These are phyloP conservation scores for Dyspetes luteomarginatus DNA, from an alignment of 2,888 invertebrate species.

Conservation along the genomic window DNA sequence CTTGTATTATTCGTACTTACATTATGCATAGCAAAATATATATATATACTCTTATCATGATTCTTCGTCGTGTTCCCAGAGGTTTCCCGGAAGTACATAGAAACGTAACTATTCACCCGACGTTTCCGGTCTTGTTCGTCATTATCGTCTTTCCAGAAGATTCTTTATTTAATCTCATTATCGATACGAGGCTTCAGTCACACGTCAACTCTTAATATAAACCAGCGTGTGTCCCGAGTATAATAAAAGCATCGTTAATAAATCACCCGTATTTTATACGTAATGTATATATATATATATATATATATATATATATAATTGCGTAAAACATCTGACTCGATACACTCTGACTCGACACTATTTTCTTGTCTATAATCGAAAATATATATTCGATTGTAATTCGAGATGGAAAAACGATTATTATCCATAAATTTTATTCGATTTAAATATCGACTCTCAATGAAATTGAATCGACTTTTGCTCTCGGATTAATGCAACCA, in stretches of 20 bases:
- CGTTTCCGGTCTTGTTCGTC: constrained; percentile 37
- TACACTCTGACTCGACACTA: not conserved
- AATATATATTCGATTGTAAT: not conserved
- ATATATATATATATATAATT: no score
- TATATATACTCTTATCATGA: not conserved
- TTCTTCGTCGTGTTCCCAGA: not conserved
- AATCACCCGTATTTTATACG: not conserved
- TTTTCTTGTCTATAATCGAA: not conserved
- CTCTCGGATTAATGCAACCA: not conserved
- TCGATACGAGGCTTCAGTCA: not conserved
- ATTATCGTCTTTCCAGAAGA: not conserved
- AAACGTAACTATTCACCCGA: constrained; percentile 11
- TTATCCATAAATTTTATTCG: not conserved
- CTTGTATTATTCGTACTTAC: not conserved
- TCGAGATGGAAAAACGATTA: not conserved
- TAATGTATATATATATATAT: no score
- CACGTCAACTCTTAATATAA: not conserved
- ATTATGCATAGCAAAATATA: not conserved
- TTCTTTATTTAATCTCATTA: constrained; percentile 7
- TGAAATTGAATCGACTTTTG: no score
- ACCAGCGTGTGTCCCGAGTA: not conserved
- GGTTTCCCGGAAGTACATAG: constrained; percentile 28
- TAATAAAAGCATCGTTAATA: not conserved
- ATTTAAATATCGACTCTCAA: not conserved
- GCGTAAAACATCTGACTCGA: not conserved